Conservation (phyloP, 2,113 vertebrate species). For the Podarcis cretensis region DNA sequence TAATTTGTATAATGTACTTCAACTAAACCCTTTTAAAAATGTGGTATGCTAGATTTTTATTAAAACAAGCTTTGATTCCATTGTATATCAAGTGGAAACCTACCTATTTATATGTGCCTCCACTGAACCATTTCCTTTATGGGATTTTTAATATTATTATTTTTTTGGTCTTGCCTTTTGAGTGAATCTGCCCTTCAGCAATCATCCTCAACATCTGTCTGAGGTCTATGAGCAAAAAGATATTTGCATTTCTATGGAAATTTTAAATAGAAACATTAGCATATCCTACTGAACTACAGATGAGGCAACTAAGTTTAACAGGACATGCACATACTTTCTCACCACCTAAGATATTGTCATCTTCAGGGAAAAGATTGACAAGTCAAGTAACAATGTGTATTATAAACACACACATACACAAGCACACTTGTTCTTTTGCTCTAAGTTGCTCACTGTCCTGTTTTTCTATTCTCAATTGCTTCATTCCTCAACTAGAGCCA, state of each 20-base stretch:
- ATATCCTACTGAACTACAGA: neutral
- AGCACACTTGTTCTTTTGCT: neutral
- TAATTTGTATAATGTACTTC: constrained; percentile 48
- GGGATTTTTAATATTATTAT: neutral
- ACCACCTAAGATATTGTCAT: neutral
- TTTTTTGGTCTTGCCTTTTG: constrained; percentile 56
- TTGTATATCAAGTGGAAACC: constrained; percentile 48
- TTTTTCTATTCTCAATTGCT: neutral
- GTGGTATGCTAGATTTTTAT: constrained; percentile 46
- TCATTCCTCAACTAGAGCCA: no score
- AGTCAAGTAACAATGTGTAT: neutral
- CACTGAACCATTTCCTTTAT: constrained; percentile 30
- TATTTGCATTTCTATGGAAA: constrained; percentile 54
- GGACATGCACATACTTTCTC: neutral
- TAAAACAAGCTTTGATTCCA: constrained; percentile 27
- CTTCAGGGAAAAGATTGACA: neutral
- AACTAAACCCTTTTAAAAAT: constrained; percentile 47
- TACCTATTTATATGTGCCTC: constrained; percentile 28
- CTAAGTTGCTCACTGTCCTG: neutral
- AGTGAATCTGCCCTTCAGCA: constrained; percentile 47
- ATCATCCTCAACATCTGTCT: constrained; percentile 54
- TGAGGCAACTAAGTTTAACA: neutral
- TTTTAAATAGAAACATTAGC: constrained; percentile 41
- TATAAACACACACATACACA: neutral
- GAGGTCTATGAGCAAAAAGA: constrained; percentile 44